Evolutionary conservation across 2,113 vertebrate species (phyloP), one percentile per base, ranked within the genome.

Genomic region (Microtus pennsylvanicus): DNA sequence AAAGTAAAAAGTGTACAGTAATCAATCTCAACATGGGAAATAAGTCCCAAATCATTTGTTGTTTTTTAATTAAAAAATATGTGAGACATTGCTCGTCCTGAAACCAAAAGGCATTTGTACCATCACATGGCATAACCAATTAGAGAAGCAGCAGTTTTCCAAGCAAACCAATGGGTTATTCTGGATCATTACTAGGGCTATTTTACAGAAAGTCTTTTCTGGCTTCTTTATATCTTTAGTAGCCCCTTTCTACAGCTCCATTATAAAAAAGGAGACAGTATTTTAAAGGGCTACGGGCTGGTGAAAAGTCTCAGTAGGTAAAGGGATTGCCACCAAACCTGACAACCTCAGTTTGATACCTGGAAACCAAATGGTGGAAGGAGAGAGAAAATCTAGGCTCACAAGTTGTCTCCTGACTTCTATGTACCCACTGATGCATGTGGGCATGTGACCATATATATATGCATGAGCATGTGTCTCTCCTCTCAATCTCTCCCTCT

Each of bases 41-140:
- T 72, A 86, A 96, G 74, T 58, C 13, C 0, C 89, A 95, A 82
- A 42, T 78, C 77, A 67, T 33, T 21, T 65, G 11, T 87, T 50
- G 33, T 45, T 21, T 92, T 97, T 97, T 75, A 85, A 89, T 61
- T 74, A 83, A 92, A 35, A 77, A 83, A 55, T 19, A 86, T 70
- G 4, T 45, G 22, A 7, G 1, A 7, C 14, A 90, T 26, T 78
- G 26, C 35, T 97, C 12, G 19, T 63, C 50, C 75, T 76, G 38
- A 94, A 13, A 50, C 26, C 75, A 87, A 88, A 97, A 82, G 35
- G 72, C 77, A 88, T 61, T 78, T 87, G 78, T 90, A 50, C n/a
- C 13, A 26, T 28, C 75, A 24, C 45, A 17, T 72, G 33, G 24
- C 52, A 80, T 65, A 33, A 61, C 28, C 76, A 90, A 19, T 5